Evolutionary conservation across 2,113 vertebrate species (phyloP), one percentile per base, ranked within the genome.

Genomic region (Microtus richardsoni): DNA sequence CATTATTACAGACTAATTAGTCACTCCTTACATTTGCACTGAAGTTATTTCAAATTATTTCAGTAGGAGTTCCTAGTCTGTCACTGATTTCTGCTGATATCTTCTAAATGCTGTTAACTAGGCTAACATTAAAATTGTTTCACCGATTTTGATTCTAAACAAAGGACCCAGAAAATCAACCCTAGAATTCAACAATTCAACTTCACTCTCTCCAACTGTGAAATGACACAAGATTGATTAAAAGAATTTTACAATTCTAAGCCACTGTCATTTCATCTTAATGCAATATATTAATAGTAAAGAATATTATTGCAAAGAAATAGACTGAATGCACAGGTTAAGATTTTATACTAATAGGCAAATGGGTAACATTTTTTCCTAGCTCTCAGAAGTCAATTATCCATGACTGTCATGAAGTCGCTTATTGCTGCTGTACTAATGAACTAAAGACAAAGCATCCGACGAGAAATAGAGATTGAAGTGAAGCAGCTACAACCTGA

Each of bases 211-310:
- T 62, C 78, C 33, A 26, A 22, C 24, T 90, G 7, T 77, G 74
- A 93, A 96, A 94, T 78, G 52, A 90, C 39, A 97, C 39, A 36
- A 91, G 44, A 47, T 79, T 86, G 82, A 95, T 79, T 47, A 95
- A 73, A 93, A 88, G 49, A 96, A 22, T 49, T 93, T 84, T 91
- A 30, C n/a, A 93, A 39, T 83, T 21, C 39, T 83, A 89, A 74
- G n/a, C 62, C 92, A 90, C n/a, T 88, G 87, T 91, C 79, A 89
- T 79, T 78, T 91, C 54, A 89, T 89, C 68, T 74, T 54, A 80
- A 64, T 73, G 26, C 73, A 62, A 64, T 60, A 68, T 77, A 77
- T 41, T 85, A 82, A 62, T 33, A 97, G 52, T 39, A 68, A 92
- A 90, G 93, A 49, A 86, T 41, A 47, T 93, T 87, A 96, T 88